Evolutionary conservation across 2,888 invertebrate genomes (phyloP), one percentile per base, ranked within the genome.

Genomic region (Tyria jacobaeae): DNA sequence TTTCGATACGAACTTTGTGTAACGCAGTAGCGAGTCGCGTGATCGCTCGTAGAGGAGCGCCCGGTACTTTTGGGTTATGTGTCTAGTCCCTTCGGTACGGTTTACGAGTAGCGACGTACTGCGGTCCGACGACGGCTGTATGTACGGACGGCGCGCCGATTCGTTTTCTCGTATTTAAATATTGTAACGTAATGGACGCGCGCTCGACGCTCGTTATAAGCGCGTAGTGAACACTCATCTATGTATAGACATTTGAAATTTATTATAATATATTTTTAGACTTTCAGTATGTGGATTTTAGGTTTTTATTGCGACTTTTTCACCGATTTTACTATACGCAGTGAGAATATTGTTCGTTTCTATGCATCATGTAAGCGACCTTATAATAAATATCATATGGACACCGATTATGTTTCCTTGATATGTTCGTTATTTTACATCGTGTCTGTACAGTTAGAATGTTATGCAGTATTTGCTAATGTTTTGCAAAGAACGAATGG

Each of bases 211-310:
- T 82, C 87, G 85, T 85, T 83, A 76, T 82, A 79, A 82, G 86
- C 89, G 89, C 87, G 89, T 88, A 87, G 88, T 89, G 90, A 89
- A 89, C 88, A 88, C 92, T 90, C 91, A 91, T 91, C 87, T 91
- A 90, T 92, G 92, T 92, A 92, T 92, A 92, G 93, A 93, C 92
- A 88, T 92, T 92, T 90, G 88, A 91, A 91, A 92, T 92, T 91
- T 92, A 91, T 90, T 91, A 92, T 91, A 91, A 91, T 92, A 92
- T 93, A 92, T 92, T 92, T 92, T 92, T 91, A 92, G 92, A 92
- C 85, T 91, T 92, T 92, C 92, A 89, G 89, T 92, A 92, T 88
- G 91, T 92, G 91, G 83, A 90, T 85, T 92, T 92, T 92, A 92
- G 87, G 91, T 92, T 92, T 90, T 88, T 89, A 89, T 88, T 84